Base-by-base conservation (phyloP, 1,140 invertebrate species). In the Nephila pilipes region DNA sequence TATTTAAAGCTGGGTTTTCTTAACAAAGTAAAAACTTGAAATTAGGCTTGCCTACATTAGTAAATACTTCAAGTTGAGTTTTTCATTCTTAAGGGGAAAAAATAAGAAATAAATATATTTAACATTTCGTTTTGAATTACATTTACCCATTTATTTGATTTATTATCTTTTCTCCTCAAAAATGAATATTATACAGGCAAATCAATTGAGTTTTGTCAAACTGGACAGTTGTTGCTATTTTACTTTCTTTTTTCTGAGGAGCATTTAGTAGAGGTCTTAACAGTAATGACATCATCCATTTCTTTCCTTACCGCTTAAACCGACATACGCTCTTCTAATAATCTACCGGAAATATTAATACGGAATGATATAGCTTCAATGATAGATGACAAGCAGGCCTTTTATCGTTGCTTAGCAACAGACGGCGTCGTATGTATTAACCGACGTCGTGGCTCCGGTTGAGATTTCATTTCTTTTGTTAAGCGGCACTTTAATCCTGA, bases 381-480 rank as follows among this genome's bases (percentile, higher is more conserved):
- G 79, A 91, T 91, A 91, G 20, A 91, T 91, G 89, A 83, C 32
- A 65, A 36, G 54, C 18, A 22, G n/a, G 46, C 69, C 89, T 83
- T 65, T 91, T 79, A 38, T 63, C 89, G 89, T 91, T 91, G 89
- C 89, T 36, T 38, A 58, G 89, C 89, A 91, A 91, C 89, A 91
- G 75, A 60, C 69, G 88, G 88, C 88, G 69, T 90, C 88, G 69
- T 57, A 55, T 90, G 88, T 80, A 80, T 46, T 58, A 79, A 90
- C 29, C 89, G 89, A 91, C 79, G 80, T 14, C 32, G 22, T 57
- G 89, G 89, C 80, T 80, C 89, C 89, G 16, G 79, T 65, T 25
- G 79, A 91, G 89, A 91, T 91, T 91, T 81, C 89, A 60, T 91
- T 91, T 91, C 89, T 91, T 91, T 91, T 91, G 89, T 91, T 63